Base-by-base conservation (phyloP, 2,113 vertebrate species). In the Microcebus lehilahytsara region DNA sequence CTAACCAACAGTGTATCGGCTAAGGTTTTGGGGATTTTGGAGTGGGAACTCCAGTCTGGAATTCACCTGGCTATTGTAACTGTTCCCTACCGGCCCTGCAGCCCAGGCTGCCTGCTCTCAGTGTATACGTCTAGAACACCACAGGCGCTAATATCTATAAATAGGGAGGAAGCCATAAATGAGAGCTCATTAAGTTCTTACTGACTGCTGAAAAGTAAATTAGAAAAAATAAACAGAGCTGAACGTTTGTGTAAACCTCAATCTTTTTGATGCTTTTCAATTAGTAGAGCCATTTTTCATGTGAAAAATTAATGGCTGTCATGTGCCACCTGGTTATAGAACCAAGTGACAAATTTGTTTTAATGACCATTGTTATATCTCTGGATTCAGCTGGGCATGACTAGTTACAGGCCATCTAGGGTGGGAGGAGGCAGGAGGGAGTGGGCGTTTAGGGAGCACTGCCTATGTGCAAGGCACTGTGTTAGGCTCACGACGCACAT, bases 211-310 rank as follows among this genome's bases (percentile, higher is more conserved):
- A 95, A 97, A 97, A 97, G 97, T 97, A 97, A 98, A 97, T 98
- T 97, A 98, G 97, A 90, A 96, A 97, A 96, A 98, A 97, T 93
- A 98, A 97, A 98, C 96, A 93, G 96, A 97, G 96, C 97, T 90
- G 96, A 98, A 97, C 97, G 92, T 97, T 97, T 97, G 94, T 93
- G 97, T 97, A 97, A 96, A 93, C 97, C 92, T 97, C 97, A 97
- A 84, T 97, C 96, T 97, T 97, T 97, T 93, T 97, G 97, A 97
- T 98, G 95, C 87, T 98, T 98, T 97, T 97, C 96, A 97, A 98
- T 98, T 97, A 98, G 93, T 92, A 79, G 90, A 97, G 94, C 72
- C 85, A 97, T 97, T 97, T 97, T 97, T 98, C 92, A 97, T 93
- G 95, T 49, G 96, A 93, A 88, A 95, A 98, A 97, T 97, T 97